Conservation (phyloP, 2,797 vertebrate species). For the Labeo calbasu region DNA sequence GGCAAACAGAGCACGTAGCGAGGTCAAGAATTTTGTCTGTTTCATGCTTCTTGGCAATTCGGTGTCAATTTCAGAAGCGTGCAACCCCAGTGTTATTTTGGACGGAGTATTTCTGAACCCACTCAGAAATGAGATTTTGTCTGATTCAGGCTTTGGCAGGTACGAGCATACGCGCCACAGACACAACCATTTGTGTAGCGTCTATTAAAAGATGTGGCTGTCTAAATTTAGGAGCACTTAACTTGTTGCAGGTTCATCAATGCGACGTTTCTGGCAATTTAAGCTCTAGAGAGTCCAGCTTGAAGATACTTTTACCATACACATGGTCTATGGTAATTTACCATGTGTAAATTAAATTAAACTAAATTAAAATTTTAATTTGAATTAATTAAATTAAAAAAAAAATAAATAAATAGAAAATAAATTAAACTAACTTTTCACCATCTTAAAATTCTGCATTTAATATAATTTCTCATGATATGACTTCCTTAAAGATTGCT, state of each 20-base stretch:
- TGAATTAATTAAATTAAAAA: too few relatives aligned
- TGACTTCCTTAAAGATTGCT: too few relatives aligned
- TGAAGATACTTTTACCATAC: neutral
- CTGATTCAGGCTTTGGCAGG: slow-evolving; percentile 8
- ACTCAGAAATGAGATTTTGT: slow-evolving; percentile 21
- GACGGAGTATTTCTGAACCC: slow-evolving; percentile 53
- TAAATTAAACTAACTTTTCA: too few relatives aligned
- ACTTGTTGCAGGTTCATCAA: neutral
- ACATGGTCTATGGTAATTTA: too few relatives aligned
- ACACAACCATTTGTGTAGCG: neutral
- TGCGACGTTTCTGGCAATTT: neutral
- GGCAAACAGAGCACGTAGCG: slow-evolving; percentile 21
- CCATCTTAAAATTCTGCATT: too few relatives aligned
- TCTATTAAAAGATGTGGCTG: neutral
- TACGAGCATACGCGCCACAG: slow-evolving; percentile 16
- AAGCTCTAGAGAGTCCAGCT: neutral
- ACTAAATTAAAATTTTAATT: too few relatives aligned
- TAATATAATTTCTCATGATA: too few relatives aligned
- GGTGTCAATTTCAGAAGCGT: slow-evolving; percentile 46
- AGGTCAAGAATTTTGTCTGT: slow-evolving; percentile 63
- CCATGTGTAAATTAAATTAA: too few relatives aligned
- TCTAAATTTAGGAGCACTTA: neutral
- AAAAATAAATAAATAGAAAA: too few relatives aligned
- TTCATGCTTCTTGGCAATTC: slow-evolving; percentile 53
- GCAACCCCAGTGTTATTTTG: slow-evolving; percentile 59